Conservation (phyloP, 2,888 invertebrate species). For the Aphelenchoides bicaudatus region DNA sequence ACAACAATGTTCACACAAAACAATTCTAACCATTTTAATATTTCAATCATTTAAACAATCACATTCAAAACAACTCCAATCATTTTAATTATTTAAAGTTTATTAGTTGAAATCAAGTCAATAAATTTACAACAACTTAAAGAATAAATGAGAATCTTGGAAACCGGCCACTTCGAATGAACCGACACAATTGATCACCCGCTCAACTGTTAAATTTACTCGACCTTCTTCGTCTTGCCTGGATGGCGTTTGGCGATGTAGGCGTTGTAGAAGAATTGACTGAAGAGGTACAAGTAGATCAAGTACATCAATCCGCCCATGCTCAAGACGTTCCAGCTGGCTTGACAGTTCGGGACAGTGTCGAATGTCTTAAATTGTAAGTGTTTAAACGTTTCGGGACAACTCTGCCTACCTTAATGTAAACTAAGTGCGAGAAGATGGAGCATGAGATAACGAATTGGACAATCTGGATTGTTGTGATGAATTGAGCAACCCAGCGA, state of each 20-base stretch:
- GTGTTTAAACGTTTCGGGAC: too few relatives aligned
- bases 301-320: conserved; percentile 74
- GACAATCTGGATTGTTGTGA: conserved; percentile 54
- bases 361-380: conserved; percentile 41
- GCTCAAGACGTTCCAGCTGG: conserved; percentile 54
- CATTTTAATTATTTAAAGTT: too few relatives aligned
- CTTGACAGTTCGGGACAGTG: conserved; percentile 45
- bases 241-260: conserved; percentile 67
- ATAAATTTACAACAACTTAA: too few relatives aligned
- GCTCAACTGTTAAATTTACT: conserved; percentile 14
- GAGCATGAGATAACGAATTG: conserved; percentile 53
- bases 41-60: too few relatives aligned
- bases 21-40: too few relatives aligned
- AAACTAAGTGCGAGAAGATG: conserved; percentile 53
- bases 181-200: too few relatives aligned
- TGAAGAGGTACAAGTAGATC: conserved; percentile 86
- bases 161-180: too few relatives aligned
- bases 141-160: too few relatives aligned
- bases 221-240: conserved; percentile 27
- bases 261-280: conserved; percentile 85
- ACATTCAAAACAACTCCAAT: too few relatives aligned
- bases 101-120: too few relatives aligned
- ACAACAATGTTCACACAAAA: too few relatives aligned
- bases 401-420: too few relatives aligned
- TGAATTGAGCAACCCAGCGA: conserved; percentile 52